phyloP scores from a whole-genome alignment of 1,140 invertebrate species.

The Pachyrhynchus sulphureomaculatus region DNA sequence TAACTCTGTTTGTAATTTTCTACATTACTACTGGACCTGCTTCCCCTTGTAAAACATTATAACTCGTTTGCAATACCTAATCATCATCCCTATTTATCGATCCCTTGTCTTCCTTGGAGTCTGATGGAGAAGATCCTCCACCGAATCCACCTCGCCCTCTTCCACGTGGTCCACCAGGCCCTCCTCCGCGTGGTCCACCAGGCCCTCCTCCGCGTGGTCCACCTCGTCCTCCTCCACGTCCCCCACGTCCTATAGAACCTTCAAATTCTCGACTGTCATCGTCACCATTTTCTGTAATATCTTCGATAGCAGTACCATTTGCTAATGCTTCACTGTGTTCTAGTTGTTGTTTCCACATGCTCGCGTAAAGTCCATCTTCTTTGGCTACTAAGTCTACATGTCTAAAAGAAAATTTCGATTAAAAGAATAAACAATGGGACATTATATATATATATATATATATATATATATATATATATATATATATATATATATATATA shows the following conservation, averaged over 20 bases:
- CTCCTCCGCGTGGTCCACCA: background rate
- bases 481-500: no score
- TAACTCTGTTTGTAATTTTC: no score
- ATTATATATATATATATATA: background rate
- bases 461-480: no score
- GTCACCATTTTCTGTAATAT: background rate
- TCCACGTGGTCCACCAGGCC: no score
- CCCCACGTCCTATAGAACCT: background rate
- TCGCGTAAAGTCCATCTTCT: slow-evolving; percentile 68
- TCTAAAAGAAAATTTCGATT: slow-evolving; percentile 52
- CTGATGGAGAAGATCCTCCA: no score
- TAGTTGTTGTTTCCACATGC: slow-evolving; percentile 87
- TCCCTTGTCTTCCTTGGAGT: no score
- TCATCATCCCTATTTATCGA: no score
- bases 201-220: background rate
- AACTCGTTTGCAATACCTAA: no score
- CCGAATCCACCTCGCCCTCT: no score
- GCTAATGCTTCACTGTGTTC: slow-evolving; percentile 51
- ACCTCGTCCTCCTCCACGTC: background rate
- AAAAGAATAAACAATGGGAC: no score
- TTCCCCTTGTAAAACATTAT: no score
- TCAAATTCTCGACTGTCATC: background rate
- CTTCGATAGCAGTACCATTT: background rate
- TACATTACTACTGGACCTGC: no score
- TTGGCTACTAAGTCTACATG: slow-evolving; percentile 74